phyloP scores from a whole-genome alignment of 1,140 invertebrate genomes.

The Caenorhabditis latens region DNA sequence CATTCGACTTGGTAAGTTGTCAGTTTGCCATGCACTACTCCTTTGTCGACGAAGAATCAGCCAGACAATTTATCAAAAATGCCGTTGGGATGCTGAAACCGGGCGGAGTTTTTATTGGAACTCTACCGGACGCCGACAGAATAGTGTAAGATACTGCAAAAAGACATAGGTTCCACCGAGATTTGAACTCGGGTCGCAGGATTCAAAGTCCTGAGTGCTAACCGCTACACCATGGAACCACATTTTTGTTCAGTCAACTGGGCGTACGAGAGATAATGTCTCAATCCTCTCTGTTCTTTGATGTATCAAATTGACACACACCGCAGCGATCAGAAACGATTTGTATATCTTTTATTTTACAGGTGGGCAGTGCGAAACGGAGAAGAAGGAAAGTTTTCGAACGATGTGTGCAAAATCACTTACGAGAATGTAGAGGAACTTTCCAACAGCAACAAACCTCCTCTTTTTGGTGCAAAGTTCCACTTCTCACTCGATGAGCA shows the following conservation, averaged over 20 bases:
- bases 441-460: constrained; percentile 80
- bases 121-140: constrained; percentile 91
- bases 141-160: constrained; percentile 83
- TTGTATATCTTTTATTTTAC: constrained; percentile 29
- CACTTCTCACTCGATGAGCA: constrained; percentile 94
- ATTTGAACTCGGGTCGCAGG: constrained; percentile 77
- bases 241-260: no score
- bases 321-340: no score
- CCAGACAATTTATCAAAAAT: constrained; percentile 92
- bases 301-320: no score
- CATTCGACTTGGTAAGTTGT: constrained; percentile 92
- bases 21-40: constrained; percentile 96
- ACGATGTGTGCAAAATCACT: constrained; percentile 78
- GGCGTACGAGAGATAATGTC: no score
- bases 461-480: constrained; percentile 95
- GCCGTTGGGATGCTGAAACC: constrained; percentile 88
- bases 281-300: no score
- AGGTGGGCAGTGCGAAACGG: constrained; percentile 65
- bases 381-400: constrained; percentile 64
- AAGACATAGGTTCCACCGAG: constrained; percentile 56
- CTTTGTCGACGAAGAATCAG: constrained; percentile 92
- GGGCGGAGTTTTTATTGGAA: constrained; percentile 96
- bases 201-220: constrained; percentile 77
- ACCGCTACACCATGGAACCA: no score
- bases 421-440: constrained; percentile 78